These are phyloP conservation scores for Philopedon plagiatum DNA, from an alignment of 2,888 invertebrate species.

Conservation along the genomic window DNA sequence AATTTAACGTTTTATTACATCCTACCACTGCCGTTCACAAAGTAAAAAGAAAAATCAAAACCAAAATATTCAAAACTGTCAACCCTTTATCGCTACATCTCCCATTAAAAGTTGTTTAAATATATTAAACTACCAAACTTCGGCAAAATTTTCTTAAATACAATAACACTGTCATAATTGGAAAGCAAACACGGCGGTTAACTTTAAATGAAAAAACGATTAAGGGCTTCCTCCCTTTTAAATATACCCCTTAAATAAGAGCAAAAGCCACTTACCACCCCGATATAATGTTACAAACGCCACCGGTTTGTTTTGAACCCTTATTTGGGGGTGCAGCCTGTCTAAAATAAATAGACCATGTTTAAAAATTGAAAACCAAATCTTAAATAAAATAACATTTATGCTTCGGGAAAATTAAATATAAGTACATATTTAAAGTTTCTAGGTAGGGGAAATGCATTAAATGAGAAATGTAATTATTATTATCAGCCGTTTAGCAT, in stretches of 20 bases:
- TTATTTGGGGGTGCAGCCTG: slow-evolving; percentile 17
- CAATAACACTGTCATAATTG: slow-evolving; percentile 61
- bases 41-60: no score
- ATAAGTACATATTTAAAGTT: no score
- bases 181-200: slow-evolving; percentile 64
- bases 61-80: no score
- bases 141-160: slow-evolving; percentile 45
- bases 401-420: no score
- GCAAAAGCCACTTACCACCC: slow-evolving; percentile 56
- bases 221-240: slow-evolving; percentile 62
- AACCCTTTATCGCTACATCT: no score
- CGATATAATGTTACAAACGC: slow-evolving; percentile 61
- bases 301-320: slow-evolving; percentile 52
- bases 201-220: slow-evolving; percentile 63
- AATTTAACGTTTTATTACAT: no score
- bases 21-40: no score
- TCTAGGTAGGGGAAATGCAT: no score
- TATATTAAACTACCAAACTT: background rate
- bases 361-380: background rate
- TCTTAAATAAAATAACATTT: background rate
- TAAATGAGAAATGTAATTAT: no score
- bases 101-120: background rate
- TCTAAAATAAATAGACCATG: slow-evolving; percentile 3
- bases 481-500: no score
- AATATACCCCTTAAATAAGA: slow-evolving; percentile 56